Evolutionary conservation across 1,140 invertebrate genomes (phyloP).

Genomic region (Drosophila seguyi): DNA sequence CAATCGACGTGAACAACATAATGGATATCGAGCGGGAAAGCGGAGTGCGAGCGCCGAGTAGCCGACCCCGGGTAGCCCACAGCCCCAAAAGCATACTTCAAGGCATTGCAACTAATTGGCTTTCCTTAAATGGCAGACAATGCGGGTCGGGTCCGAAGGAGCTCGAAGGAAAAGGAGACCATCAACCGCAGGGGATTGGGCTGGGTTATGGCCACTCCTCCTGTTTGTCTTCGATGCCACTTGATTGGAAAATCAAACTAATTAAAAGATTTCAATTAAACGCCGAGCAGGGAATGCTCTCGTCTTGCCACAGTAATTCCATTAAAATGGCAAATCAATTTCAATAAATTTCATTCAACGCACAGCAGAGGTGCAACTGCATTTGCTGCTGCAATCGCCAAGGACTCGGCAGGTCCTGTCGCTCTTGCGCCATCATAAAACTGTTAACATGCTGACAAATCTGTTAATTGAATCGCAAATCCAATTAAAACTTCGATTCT

Average conservation of each 20-base stretch:
- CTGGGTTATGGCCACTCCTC: conserved; percentile 18
- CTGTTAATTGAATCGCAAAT: conserved; percentile 85
- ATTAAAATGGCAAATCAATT: conserved; percentile 81
- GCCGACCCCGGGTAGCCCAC: conserved; percentile 22
- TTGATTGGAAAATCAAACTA: conserved; percentile 85
- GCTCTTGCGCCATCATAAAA: conserved; percentile 66
- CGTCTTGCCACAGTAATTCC: conserved; percentile 60
- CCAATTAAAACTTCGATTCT: conserved; percentile 84
- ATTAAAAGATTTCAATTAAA: conserved; percentile 85
- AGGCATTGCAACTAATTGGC: conserved; percentile 81
- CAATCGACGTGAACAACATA: conserved; percentile 78
- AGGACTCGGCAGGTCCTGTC: conserved; percentile 30
- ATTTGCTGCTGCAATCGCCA: conserved; percentile 34
- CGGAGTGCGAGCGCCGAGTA: background rate
- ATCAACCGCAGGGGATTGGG: conserved; percentile 16
- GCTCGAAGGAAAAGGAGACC: conserved; percentile 11
- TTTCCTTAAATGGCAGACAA: conserved; percentile 68
- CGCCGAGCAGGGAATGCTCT: conserved; percentile 57
- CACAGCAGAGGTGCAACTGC: conserved; percentile 41
- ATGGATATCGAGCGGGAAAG: conserved; percentile 63
- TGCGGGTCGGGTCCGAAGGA: conserved; percentile 6
- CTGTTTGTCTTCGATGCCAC: conserved; percentile 62
- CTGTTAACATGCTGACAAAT: conserved; percentile 82
- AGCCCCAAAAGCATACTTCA: conserved; percentile 60
- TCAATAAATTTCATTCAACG: conserved; percentile 74